phyloP scores from a whole-genome alignment of 2,888 invertebrate species.

The Drosophila merina region DNA sequence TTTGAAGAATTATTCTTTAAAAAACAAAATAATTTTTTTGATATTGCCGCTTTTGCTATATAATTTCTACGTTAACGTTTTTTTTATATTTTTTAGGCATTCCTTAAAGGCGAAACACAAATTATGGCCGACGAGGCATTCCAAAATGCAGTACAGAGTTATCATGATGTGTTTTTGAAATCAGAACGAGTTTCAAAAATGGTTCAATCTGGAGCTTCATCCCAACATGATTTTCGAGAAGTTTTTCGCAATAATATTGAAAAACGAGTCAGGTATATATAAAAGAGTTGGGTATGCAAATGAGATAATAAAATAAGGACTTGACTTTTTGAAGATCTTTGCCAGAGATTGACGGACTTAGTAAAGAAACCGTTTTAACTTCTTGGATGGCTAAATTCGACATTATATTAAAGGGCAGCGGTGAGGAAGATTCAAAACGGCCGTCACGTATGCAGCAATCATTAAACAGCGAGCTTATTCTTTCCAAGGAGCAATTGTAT shows the following conservation, averaged over 20 bases:
- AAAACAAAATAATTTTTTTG: too few relatives aligned
- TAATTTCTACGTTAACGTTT: background rate
- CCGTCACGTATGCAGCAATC: constrained; percentile 94
- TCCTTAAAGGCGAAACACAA: constrained; percentile 99
- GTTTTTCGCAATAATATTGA: constrained; percentile 99
- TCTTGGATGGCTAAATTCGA: constrained; percentile 99
- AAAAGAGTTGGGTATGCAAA: background rate
- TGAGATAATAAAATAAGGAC: background rate
- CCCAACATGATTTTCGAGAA: constrained; percentile 99
- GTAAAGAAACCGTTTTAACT: constrained; percentile 99
- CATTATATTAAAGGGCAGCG: constrained; percentile 97
- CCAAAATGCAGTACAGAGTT: constrained; percentile 98
- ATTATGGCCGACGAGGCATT: constrained; percentile 99
- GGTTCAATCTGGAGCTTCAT: constrained; percentile 99
- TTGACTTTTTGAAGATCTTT: constrained; percentile 88
- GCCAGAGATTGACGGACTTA: constrained; percentile 99
- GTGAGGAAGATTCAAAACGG: constrained; percentile 94
- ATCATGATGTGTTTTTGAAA: constrained; percentile 97
- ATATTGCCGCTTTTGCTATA: too few relatives aligned
- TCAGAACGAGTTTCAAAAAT: constrained; percentile 98
- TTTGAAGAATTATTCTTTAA: too few relatives aligned
- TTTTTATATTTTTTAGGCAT: constrained; percentile 86
- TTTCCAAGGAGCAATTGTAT: constrained; percentile 99
- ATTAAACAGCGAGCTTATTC: constrained; percentile 95
- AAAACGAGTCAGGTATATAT: constrained; percentile 93